A percentile compares a stretch with the other conserved stretches of the same genome.
Conservation (phyloP, 2,888 invertebrate genomes). For the Odontocolon sp. region DNA sequence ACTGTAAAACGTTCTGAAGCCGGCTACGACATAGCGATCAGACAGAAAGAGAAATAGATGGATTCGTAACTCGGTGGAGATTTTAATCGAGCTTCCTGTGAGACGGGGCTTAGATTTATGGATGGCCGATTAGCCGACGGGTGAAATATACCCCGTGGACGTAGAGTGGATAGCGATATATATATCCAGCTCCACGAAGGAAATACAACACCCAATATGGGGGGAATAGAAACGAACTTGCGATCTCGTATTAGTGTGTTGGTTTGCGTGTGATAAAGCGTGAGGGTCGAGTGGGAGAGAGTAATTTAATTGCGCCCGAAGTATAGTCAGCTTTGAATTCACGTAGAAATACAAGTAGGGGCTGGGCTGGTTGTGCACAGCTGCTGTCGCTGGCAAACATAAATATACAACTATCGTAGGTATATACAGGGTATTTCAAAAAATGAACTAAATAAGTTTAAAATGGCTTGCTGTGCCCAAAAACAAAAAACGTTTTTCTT, state of each 20-base stretch:
- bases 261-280: conserved; percentile 47
- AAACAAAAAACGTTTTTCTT: too few relatives aligned
- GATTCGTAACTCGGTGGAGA: conserved; percentile 49
- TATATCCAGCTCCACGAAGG: conserved; percentile 22
- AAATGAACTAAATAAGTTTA: too few relatives aligned
- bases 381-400: conserved; percentile 48
- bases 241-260: conserved; percentile 45
- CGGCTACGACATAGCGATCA: too few relatives aligned
- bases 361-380: too few relatives aligned
- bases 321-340: conserved; percentile 42
- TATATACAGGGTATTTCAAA: conserved; percentile 2
- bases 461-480: too few relatives aligned
- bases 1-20: too few relatives aligned
- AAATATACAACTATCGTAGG: conserved; percentile 43
- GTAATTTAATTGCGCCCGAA: conserved; percentile 56
- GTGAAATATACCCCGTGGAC: conserved; percentile 35
- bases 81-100: conserved; percentile 50
- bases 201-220: conserved; percentile 33
- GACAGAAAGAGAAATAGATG: conserved; percentile 25
- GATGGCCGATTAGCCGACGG: conserved; percentile 49
- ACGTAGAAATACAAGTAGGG: conserved; percentile 49
- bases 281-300: conserved; percentile 31
- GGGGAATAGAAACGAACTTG: conserved; percentile 35
- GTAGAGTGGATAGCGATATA: conserved; percentile 9
- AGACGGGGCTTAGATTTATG: conserved; percentile 52